phyloP scores from a whole-genome alignment of 2,888 invertebrate genomes.

The Abrostola triplasia region DNA sequence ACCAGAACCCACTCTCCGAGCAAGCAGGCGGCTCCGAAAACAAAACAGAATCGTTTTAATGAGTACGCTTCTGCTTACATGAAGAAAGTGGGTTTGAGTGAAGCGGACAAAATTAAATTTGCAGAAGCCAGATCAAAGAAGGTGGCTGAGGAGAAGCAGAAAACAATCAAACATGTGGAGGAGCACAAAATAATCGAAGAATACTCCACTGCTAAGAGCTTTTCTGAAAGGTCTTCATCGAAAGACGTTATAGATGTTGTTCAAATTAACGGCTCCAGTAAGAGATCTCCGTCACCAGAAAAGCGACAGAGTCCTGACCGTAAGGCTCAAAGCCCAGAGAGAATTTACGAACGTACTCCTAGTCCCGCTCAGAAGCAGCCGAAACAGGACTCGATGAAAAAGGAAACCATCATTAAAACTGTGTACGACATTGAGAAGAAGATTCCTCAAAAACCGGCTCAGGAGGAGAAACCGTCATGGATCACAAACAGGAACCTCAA shows the following conservation, averaged over 20 bases:
- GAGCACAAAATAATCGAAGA: constrained; percentile 65
- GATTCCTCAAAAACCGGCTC: constrained; percentile 69
- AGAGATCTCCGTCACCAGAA: constrained; percentile 75
- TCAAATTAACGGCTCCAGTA: constrained; percentile 68
- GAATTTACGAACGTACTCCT: constrained; percentile 69
- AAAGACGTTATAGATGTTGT: constrained; percentile 73
- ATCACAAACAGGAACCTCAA: constrained; percentile 89
- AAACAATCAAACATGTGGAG: constrained; percentile 58
- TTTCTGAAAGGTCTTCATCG: constrained; percentile 72
- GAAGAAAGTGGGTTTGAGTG: constrained; percentile 82
- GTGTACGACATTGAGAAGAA: constrained; percentile 74
- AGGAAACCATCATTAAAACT: constrained; percentile 75
- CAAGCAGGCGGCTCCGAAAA: constrained; percentile 69
- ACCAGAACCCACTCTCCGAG: constrained; percentile 75
- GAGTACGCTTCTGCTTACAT: constrained; percentile 86
- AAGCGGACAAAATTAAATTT: constrained; percentile 71
- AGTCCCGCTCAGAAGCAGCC: constrained; percentile 74
- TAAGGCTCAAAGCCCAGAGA: constrained; percentile 56
- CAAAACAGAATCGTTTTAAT: constrained; percentile 79
- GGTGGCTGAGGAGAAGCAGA: constrained; percentile 58
- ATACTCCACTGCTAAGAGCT: constrained; percentile 62
- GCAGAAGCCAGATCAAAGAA: constrained; percentile 68
- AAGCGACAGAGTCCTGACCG: constrained; percentile 65
- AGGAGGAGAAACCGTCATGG: constrained; percentile 90
- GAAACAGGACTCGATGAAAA: constrained; percentile 67